Base-by-base conservation (phyloP, 1,140 invertebrate genomes). In the Trachymyrmex cornetzi region DNA sequence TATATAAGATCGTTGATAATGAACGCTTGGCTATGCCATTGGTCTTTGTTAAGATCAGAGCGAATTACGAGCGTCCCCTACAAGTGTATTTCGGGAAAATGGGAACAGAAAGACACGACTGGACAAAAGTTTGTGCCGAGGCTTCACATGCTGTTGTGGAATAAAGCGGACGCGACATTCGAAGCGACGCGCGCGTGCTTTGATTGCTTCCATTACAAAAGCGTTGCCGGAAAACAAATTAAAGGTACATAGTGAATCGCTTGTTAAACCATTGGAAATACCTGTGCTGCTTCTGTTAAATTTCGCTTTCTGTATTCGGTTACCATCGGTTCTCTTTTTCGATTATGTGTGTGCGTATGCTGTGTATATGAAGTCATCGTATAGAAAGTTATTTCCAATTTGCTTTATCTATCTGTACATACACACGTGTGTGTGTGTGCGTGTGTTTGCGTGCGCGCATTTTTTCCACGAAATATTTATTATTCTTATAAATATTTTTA, bases 51-150 rank as follows among this genome's bases (percentile, higher is more conserved):
- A 30, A 67, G 53, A 64, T 16, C 64, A 14, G 34, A 27, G 61
- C 61, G 67, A 89, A 79, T 88, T 80, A 67, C 55, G 66, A 50
- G 53, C 55, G 30, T 77, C 72, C 50, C 30, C 77, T 24, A 16
- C 55, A 55, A 66, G 24, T 66, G 22, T 63, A 85, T 80, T 79
- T 30, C 30, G 53, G 53, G 48, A 85, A 38, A 79, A 88, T 75
- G 57, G 19, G 59, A 75, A 71, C 69, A 34, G 38, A 53, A 77
- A 85, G 64, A 59, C 34, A 85, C 14, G 48, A 24, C n/a, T 30
- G 27, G 69, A 77, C 59, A 72, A 77, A 67, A 69, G 81, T 30
- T 74, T 71, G 67, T 24, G 30, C 30, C 72, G 64, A 48, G 55
- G 19, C 24, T 55, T 44, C 59, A 38, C 59, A 44, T 24, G 14